Conservation (phyloP, 1,140 invertebrate genomes). For the Diorhabda carinulata region DNA sequence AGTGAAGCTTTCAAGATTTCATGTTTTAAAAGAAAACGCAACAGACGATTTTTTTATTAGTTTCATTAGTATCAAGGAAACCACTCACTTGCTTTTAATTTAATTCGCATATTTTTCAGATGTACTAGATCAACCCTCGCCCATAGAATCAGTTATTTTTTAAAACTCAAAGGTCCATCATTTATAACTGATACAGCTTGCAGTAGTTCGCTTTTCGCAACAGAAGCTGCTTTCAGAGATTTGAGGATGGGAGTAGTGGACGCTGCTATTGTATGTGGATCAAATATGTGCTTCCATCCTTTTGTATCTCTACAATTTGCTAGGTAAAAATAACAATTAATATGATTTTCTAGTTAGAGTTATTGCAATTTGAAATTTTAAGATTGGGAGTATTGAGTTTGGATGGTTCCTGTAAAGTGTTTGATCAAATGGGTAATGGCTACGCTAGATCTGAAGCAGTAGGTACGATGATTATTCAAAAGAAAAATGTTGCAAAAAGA, state of each 20-base stretch:
- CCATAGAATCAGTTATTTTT: constrained; percentile 78
- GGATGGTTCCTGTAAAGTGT: constrained; percentile 85
- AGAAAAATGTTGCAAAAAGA: constrained; percentile 70
- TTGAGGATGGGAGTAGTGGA: constrained; percentile 78
- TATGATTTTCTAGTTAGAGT: too few species aligned
- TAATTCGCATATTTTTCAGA: constrained; percentile 42
- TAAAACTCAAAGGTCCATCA: constrained; percentile 72
- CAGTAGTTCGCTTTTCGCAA: constrained; percentile 80
- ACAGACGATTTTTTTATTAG: background rate
- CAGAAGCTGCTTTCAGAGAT: constrained; percentile 76
- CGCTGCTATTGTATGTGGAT: constrained; percentile 80
- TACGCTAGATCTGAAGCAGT: constrained; percentile 77
- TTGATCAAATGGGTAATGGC: constrained; percentile 77
- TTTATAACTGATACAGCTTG: constrained; percentile 85
- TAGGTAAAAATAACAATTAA: constrained; percentile 43
- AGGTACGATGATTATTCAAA: constrained; percentile 75
- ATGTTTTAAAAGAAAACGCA: background rate
- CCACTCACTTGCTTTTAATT: background rate
- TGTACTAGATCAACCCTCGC: constrained; percentile 89
- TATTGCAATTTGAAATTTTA: constrained; percentile 16
- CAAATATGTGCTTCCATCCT: constrained; percentile 82
- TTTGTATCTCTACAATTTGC: constrained; percentile 80
- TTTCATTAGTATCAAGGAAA: background rate
- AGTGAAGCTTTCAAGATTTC: background rate
- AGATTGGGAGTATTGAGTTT: constrained; percentile 79